Base-by-base conservation (phyloP, 2,797 vertebrate species). In the Pagetopsis macropterus region DNA sequence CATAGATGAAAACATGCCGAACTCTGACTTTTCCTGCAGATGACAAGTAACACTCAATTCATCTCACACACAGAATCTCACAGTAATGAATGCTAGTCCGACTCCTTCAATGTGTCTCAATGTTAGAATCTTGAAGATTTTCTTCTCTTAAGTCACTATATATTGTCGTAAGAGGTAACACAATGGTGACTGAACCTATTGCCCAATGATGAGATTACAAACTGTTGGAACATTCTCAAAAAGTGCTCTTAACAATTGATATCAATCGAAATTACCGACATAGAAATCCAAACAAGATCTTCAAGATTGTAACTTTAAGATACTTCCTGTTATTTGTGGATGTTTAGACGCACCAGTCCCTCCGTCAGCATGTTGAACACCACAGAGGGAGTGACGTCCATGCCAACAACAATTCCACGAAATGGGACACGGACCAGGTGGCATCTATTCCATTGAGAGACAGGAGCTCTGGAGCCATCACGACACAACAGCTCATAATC, bases 401-500 rank as follows among this genome's bases (percentile, higher is more conserved):
- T 77, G 54, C 93, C 87, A 48, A 96, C 94, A 31, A 96, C 92
- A 48, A 99, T 90, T 0, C 96, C 98, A 0, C 95, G 95, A 0
- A 95, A 94, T 0, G 98, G 97, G 41, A 99, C 81, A 0, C 93
- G 91, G 44, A 96, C 96, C 84, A 99, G 83, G 81, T 97, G 91
- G 75, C 98, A 99, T 0, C 2, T 89, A 1, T 84, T 88, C 95
- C 96, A 98, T 2, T 95, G 82, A 0, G 69, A 90, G 64, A 97
- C 89, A 0, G 91, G 78, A 0, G 95, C 94, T 13, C 84, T 94
- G 48, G 69, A 89, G 41, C 98, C 97, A 0, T 98, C 91, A 0
- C 85, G 92, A 62, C 98, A 99, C 80, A 99, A 72, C 43, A 99
- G 94, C 87, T 96, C 68, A 15, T 95, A 99, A 81, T 98, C 93